Base-by-base conservation (phyloP, 2,797 vertebrate genomes). In the Gorsachius magnificus region DNA sequence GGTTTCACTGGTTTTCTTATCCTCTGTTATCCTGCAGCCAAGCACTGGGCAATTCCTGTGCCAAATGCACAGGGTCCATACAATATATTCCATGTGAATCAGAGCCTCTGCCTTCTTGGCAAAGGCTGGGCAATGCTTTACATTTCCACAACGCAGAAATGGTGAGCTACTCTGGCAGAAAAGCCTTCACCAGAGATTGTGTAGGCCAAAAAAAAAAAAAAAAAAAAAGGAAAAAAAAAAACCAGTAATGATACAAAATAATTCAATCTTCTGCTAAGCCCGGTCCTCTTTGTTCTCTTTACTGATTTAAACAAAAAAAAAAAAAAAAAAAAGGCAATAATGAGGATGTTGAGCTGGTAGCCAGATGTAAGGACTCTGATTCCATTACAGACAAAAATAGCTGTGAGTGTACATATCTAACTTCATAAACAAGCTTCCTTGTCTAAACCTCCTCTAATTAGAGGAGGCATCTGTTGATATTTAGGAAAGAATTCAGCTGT, bases 341-440 rank as follows among this genome's bases (percentile, higher is more conserved):
- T 20, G 50, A 85, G 31, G 16, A 14, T 83, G 20, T 92, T 33
- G n/a, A 90, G 79, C 92, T 87, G 90, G 93, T 21, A 94, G 92
- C 92, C 97, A 97, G 93, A 95, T 94, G 93, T 74, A 91, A 89
- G 77, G 90, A 78, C 53, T 65, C 8, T 12, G 24, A 79, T 61
- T 81, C 83, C 8, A 1, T 72, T 58, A 87, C 51, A 79, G 90
- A 96, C 81, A 95, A 96, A 97, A 97, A 97, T 93, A 97, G 78
- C 82, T 69, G 16, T 41, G 35, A 78, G 58, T 70, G 35, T 74
- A 76, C 31, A 24, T 25, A 79, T 87, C 54, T 60, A 79, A 79
- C 72, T 92, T 72, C 50, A 93, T 92, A 92, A 97, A 97, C 90
- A 97, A 96, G 33, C 61, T 79, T 89, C 76, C 50, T 96, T 82